phyloP scores from a whole-genome alignment of 2,113 vertebrate genomes.

The Phalacrocorax aristotelis region DNA sequence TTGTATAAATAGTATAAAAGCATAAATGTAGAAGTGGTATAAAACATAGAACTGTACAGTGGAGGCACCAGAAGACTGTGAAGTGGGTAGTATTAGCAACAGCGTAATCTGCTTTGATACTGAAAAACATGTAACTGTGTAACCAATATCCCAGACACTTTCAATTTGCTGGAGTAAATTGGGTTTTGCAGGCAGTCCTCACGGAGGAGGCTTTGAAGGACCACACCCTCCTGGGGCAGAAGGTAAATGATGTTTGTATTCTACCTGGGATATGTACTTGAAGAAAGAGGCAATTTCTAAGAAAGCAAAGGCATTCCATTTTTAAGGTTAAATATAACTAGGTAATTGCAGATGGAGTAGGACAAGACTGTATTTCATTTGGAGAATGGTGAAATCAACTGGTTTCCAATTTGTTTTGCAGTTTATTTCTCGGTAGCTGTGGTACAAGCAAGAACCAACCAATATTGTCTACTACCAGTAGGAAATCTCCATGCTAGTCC shows the following conservation, averaged over 20 bases:
- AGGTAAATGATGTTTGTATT: neutral
- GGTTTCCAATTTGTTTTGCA: neutral
- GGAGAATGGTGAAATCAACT: neutral
- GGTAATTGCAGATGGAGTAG: neutral
- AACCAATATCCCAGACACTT: neutral
- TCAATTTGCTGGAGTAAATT: neutral
- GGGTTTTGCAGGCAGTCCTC: neutral
- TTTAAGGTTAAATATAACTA: neutral
- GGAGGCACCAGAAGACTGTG: neutral
- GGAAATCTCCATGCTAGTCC: neutral
- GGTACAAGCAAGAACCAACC: neutral
- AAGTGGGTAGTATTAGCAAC: neutral
- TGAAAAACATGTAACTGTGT: neutral
- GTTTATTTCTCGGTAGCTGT: slow-evolving; percentile 26
- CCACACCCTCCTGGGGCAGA: neutral
- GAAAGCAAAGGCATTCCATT: neutral
- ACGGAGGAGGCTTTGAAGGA: neutral
- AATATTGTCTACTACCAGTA: neutral
- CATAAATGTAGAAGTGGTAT: neutral
- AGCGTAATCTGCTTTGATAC: neutral
- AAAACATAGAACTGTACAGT: neutral
- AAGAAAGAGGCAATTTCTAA: neutral
- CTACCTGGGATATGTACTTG: neutral
- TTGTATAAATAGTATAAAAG: neutral
- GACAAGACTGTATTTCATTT: neutral